These are phyloP conservation scores for Gasteruption jaculator DNA, from an alignment of 2,888 invertebrate species.

Conservation along the genomic window DNA sequence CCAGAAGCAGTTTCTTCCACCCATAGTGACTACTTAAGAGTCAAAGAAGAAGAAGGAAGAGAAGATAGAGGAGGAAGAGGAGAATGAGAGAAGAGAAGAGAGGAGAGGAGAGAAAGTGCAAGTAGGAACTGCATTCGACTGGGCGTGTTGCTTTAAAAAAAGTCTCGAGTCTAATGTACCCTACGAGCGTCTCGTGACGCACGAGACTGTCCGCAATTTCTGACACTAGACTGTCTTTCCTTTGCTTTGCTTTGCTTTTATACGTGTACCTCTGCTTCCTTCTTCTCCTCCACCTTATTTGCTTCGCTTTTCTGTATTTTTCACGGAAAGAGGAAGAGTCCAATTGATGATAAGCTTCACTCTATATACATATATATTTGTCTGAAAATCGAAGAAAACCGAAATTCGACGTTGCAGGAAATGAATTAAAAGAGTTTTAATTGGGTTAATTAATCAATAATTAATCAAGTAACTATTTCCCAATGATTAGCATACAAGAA, in stretches of 20 bases:
- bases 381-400: no score
- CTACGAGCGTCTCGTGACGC: conserved; percentile 32
- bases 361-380: no score
- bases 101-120: conserved; percentile 17
- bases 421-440: no score
- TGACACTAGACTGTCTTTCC: neutral
- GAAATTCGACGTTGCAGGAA: no score
- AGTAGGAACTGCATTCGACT: neutral
- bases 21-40: conserved; percentile 32
- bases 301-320: conserved; percentile 16
- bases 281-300: conserved; percentile 7
- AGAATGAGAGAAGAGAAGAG: neutral
- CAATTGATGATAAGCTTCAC: no score
- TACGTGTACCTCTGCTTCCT: no score
- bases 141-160: neutral
- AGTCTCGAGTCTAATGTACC: conserved; percentile 6
- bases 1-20: conserved; percentile 34
- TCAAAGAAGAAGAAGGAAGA: conserved; percentile 9
- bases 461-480: no score
- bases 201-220: conserved; percentile 28
- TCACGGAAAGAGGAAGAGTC: no score
- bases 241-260: no score
- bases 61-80: conserved; percentile 6
- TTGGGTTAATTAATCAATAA: no score
- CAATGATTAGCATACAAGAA: no score